Evolutionary conservation across 1,140 invertebrate genomes (phyloP), one percentile per base, ranked within the genome.

Genomic region (Neelides sp.): DNA sequence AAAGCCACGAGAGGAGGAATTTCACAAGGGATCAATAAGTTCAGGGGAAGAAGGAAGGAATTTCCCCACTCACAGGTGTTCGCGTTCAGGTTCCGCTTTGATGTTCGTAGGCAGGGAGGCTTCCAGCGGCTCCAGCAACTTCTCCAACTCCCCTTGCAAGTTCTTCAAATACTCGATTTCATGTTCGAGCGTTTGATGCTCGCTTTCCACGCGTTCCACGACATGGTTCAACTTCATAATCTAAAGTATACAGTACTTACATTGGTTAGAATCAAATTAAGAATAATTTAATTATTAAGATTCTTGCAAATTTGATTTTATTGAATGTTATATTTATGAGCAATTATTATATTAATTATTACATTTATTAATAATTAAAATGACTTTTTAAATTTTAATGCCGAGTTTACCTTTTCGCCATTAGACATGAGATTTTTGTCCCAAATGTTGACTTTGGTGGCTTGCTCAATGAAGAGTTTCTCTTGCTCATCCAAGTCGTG

Each of bases 391-490:
- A 15, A 50, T 13, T n/a, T 27, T 13, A 15, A 17, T 15, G 30
- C 27, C n/a, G n/a, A 10, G 8, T 46, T 58, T 59, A 83, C 79
- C 71, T 92, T 93, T 60, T 93, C 86, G 15, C 85, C 89, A 69
- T 96, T 95, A 10, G 78, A 76, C 41, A 92, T 86, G 1, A 96
- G 72, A 3, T 93, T 70, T 61, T 82, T 77, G 65, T 97, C 92
- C 90, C 92, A 96, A 5, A 83, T 82, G 67, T 95, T 96, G 15
- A 96, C 80, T 69, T 94, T 85, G 8, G 84, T 86, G 1, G 91
- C 90, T 69, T 96, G 91, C 65, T 90, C 85, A 32, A 92, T 78
- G 66, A 96, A 96, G 1, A 82, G 75, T 65, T 85, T 88, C 64
- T 95, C 92, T 64, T 95, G 90, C 58, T 94, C 87, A 62, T 93